Base-by-base conservation (phyloP, 1,140 invertebrate genomes). In the Idris sp. region DNA sequence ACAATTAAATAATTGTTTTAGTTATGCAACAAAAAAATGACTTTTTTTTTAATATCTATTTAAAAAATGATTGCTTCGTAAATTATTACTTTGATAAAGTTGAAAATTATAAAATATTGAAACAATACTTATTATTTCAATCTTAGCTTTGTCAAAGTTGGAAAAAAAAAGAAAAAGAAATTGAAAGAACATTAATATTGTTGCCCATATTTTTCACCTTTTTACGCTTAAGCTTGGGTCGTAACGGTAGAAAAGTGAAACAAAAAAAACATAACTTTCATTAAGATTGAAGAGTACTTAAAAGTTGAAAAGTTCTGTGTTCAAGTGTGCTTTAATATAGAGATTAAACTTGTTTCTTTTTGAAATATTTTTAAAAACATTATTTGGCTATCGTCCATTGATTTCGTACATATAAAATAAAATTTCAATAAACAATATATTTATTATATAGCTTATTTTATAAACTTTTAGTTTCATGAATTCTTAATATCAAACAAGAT, bases 241-340 rank as follows among this genome's bases (percentile, higher is more conserved):
- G 31, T 51, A 51, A 72, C 38, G 30, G 25, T 28, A 43, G 51
- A 51, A 72, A 72, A 72, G 56, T 72, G 58, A 51, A 41, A n/a
- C n/a, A 64, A 72, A 64, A 43, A 38, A 62, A 72, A 64, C 41
- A 72, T 56, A 72, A 72, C 58, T 72, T 72, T 61, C 19, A 16
- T n/a, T 30, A 72, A 73, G 69, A 64, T 64, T 73, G 51, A 64
- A 73, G 69, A 49, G 69, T 74, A 67, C 56, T 74, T 74, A 74
- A 67, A 64, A 74, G 51, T 74, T 67, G 26, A 22, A 33, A 65
- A 74, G 46, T 74, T 74, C 7, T 4, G 48, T 41, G 51, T 65
- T 72, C 43, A 64, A 72, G 59, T 38, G 62, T 58, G 16, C 48
- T 72, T 64, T 58, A 72, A 64, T 64, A 44, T 36, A 44, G 33